Evolutionary conservation across 2,797 vertebrate genomes (phyloP).

Genomic region (Neosilurus mollespiculum): DNA sequence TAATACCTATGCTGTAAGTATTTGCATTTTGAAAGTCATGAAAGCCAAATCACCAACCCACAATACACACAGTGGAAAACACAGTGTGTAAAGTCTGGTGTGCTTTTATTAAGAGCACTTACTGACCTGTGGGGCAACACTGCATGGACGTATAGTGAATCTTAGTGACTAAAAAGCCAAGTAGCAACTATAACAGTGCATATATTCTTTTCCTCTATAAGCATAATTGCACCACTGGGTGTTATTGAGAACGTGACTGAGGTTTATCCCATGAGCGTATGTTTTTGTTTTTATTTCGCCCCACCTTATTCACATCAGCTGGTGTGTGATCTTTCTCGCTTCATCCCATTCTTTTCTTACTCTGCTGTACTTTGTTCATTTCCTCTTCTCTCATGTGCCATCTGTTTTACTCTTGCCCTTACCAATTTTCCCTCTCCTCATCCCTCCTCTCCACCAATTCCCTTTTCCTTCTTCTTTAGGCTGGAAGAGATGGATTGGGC

Average conservation of each 20-base stretch:
- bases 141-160: background rate
- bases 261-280: background rate
- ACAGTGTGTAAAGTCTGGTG: background rate
- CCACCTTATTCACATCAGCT: background rate
- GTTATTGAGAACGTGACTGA: background rate
- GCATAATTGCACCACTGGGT: background rate
- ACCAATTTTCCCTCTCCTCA: constrained; percentile 30
- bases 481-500: constrained; percentile 58
- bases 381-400: constrained; percentile 19
- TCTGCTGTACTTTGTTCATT: background rate
- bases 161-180: background rate
- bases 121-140: background rate
- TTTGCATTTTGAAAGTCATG: background rate
- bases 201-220: background rate
- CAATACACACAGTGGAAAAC: background rate
- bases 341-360: background rate
- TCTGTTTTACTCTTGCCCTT: constrained; percentile 31
- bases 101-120: background rate
- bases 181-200: background rate
- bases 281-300: background rate
- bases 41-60: background rate
- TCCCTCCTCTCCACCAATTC: constrained; percentile 17
- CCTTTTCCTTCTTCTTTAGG: constrained; percentile 44
- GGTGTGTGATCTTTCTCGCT: background rate
- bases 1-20: background rate